Evolutionary conservation across 1,140 invertebrate genomes (phyloP).

Genomic region (Periplaneta americana): DNA sequence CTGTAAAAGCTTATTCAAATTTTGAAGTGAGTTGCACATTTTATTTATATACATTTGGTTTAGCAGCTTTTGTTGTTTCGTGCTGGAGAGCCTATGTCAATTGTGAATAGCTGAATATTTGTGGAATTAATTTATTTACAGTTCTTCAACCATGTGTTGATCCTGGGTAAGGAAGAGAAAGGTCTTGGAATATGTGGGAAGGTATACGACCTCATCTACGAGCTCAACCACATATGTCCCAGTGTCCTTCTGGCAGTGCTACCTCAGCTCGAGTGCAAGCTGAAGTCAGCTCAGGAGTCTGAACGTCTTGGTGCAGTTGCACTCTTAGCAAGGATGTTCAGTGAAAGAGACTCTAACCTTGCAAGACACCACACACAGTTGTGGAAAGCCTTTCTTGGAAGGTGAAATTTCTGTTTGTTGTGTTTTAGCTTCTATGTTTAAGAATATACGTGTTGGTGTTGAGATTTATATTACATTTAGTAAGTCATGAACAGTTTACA

Average conservation of each 20-base stretch:
- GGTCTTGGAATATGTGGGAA: constrained; percentile 72
- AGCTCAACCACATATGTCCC: constrained; percentile 91
- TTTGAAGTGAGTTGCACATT: no score
- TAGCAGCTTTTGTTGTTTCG: no score
- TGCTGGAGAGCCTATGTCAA: no score
- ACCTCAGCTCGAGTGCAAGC: constrained; percentile 90
- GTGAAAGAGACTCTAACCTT: constrained; percentile 86
- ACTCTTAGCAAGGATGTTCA: constrained; percentile 92
- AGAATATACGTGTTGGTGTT: no score
- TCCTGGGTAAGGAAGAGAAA: constrained; percentile 85
- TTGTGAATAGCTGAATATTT: no score
- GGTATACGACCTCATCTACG: constrained; percentile 95
- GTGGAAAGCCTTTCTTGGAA: constrained; percentile 83
- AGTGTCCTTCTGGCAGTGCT: constrained; percentile 81
- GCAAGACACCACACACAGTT: constrained; percentile 79
- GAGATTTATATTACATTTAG: neutral
- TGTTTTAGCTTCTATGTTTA: neutral
- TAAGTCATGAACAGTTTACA: neutral
- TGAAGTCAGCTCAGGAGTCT: constrained; percentile 81
- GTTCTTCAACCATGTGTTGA: constrained; percentile 94
- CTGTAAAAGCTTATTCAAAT: no score
- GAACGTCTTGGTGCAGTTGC: constrained; percentile 86
- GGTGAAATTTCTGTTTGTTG: constrained; percentile 32
- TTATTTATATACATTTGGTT: no score
- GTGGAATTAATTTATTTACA: no score